Conservation (phyloP, 2,113 vertebrate species). For the Datnioides undecimradiatus region DNA sequence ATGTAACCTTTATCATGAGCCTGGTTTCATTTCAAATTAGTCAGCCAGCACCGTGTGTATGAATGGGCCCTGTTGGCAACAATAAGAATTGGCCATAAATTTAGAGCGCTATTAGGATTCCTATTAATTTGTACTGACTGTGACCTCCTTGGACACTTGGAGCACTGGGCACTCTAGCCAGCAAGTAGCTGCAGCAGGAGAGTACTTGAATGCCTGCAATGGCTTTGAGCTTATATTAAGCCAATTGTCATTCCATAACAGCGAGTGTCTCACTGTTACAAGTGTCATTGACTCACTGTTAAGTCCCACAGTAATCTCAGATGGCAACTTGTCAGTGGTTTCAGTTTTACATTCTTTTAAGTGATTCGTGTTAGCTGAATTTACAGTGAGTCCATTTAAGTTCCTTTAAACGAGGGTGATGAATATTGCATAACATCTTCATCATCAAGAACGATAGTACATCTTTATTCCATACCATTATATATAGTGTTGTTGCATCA, state of each 20-base stretch:
- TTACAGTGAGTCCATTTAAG: too few species aligned
- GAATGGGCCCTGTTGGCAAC: conserved; percentile 45
- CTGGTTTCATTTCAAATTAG: conserved; percentile 29
- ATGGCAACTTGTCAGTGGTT: conserved; percentile 8
- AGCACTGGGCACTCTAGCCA: conserved; percentile 28
- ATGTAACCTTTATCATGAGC: conserved; percentile 10
- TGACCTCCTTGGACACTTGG: conserved; percentile 32
- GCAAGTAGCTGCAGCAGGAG: conserved; percentile 39
- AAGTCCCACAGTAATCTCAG: conserved; percentile 31
- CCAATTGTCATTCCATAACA: conserved; percentile 72
- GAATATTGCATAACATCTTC: too few species aligned
- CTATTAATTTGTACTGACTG: conserved; percentile 47
- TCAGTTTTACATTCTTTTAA: conserved; percentile 13
- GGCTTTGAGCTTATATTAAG: conserved; percentile 46
- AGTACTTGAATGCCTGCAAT: conserved; percentile 48
- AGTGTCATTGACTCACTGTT: conserved; percentile 14
- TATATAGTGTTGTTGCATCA: too few species aligned
- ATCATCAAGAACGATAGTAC: too few species aligned
- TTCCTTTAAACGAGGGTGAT: too few species aligned
- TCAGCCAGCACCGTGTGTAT: conserved; percentile 48
- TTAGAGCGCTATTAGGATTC: conserved; percentile 44
- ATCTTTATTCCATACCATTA: too few species aligned
- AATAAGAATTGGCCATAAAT: conserved; percentile 41
- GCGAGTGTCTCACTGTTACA: conserved; percentile 33
- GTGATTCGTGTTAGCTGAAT: not conserved